phyloP scores from a whole-genome alignment of 2,888 invertebrate genomes.

The Oxytorus armatus region DNA sequence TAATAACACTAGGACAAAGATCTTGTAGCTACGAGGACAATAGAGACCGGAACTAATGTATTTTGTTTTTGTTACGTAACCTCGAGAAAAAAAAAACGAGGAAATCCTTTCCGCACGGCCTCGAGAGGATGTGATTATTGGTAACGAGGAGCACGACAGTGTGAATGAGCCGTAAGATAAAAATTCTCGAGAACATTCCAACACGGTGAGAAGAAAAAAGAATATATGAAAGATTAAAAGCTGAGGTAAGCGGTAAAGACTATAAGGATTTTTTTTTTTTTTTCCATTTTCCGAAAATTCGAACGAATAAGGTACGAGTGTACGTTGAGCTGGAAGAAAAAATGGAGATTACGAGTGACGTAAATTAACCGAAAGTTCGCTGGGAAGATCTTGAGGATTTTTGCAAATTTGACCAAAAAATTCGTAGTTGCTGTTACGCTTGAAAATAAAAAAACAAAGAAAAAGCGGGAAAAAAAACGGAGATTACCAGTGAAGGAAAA shows the following conservation, averaged over 20 bases:
- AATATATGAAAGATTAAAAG: not conserved
- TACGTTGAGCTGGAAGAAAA: constrained; percentile 2
- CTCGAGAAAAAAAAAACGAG: constrained; percentile 26
- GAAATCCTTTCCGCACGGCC: constrained; percentile 59
- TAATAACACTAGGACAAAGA: not conserved
- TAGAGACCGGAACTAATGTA: constrained; percentile 38
- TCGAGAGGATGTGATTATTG: constrained; percentile 20
- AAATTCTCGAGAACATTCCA: constrained; percentile 37
- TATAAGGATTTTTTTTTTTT: too few relatives aligned
- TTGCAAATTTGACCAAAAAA: not conserved
- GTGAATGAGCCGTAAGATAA: not conserved
- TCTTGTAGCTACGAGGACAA: constrained; percentile 27
- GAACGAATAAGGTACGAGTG: too few relatives aligned
- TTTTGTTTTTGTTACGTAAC: constrained; percentile 21
- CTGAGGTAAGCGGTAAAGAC: too few relatives aligned
- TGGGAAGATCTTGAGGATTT: constrained; percentile 2
- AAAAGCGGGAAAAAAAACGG: not conserved
- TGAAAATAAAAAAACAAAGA: not conserved
- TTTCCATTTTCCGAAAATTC: too few relatives aligned
- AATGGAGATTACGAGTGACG: not conserved
- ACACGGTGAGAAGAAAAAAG: not conserved
- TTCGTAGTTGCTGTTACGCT: not conserved
- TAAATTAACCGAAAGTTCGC: constrained; percentile 21
- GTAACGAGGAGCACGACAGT: constrained; percentile 3
- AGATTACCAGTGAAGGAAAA: too few relatives aligned